These are phyloP conservation scores for Pandemis heparana DNA, from an alignment of 2,888 invertebrate species.

Conservation along the genomic window DNA sequence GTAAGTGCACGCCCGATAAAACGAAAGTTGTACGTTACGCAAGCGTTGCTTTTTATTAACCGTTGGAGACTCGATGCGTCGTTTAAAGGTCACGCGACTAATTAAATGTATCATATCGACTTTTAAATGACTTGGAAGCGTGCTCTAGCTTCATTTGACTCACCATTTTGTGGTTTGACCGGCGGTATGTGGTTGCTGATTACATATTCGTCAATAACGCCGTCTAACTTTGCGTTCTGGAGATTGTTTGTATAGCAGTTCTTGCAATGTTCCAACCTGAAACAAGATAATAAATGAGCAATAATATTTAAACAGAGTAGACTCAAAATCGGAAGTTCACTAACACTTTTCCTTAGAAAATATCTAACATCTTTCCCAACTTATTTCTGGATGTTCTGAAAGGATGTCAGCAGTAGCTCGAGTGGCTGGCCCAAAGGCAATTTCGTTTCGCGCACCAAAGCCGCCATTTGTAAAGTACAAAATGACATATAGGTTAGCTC, in stretches of 20 bases:
- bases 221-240: slow-evolving; percentile 80
- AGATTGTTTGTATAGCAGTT: slow-evolving; percentile 94
- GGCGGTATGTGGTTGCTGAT: slow-evolving; percentile 81
- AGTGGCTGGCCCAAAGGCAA: slow-evolving; percentile 26
- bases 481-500: slow-evolving; percentile 23
- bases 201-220: slow-evolving; percentile 80
- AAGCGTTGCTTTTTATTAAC: slow-evolving; percentile 25
- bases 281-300: slow-evolving; percentile 46
- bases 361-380: neutral
- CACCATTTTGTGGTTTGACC: slow-evolving; percentile 80
- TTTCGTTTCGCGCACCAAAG: slow-evolving; percentile 24
- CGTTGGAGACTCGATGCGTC: slow-evolving; percentile 13
- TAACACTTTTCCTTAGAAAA: slow-evolving; percentile 1
- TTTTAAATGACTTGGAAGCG: neutral
- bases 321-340: neutral
- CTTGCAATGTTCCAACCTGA: slow-evolving; percentile 88
- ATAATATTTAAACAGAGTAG: neutral
- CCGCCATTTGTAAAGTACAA: slow-evolving; percentile 15
- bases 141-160: slow-evolving; percentile 47
- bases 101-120: slow-evolving; percentile 2
- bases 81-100: slow-evolving; percentile 16
- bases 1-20: slow-evolving; percentile 18
- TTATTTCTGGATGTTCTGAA: slow-evolving; percentile 9
- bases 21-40: slow-evolving; percentile 20
- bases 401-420: slow-evolving; percentile 10